phyloP scores from a whole-genome alignment of 2,888 invertebrate genomes.

The Chaetogeoica ovagalla region DNA sequence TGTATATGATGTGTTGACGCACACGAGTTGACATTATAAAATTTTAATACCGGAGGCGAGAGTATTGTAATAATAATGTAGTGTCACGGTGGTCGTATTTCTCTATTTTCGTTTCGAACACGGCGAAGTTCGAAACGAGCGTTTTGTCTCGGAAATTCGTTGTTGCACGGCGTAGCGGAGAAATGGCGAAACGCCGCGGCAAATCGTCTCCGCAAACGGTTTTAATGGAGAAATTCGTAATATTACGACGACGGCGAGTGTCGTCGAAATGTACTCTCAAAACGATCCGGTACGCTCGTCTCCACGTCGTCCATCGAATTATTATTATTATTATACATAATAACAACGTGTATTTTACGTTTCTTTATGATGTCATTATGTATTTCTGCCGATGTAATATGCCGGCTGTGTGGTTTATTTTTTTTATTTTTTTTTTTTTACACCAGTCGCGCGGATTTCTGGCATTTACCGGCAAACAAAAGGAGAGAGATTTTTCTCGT shows the following conservation, averaged over 20 bases:
- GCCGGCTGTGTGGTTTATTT: too few species aligned
- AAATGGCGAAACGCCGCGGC: background rate
- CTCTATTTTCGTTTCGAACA: background rate
- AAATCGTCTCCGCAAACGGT: background rate
- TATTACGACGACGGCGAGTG: background rate
- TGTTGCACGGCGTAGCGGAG: too few species aligned
- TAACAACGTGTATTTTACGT: too few species aligned
- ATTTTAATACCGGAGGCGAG: background rate
- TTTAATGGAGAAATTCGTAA: too few species aligned
- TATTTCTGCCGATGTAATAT: background rate
- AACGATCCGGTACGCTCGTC: background rate
- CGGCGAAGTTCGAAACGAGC: background rate
- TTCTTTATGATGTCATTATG: too few species aligned
- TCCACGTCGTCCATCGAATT: too few species aligned
- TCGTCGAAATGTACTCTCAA: background rate
- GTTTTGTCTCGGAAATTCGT: background rate
- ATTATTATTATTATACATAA: too few species aligned
- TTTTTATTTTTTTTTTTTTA: background rate
- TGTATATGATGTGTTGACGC: too few species aligned
- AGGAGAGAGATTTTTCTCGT: background rate
- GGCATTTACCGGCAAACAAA: background rate
- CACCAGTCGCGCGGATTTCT: background rate
- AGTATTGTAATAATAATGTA: conserved; percentile 29
- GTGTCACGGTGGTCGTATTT: conserved; percentile 21
- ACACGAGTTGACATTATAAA: background rate